Evolutionary conservation across 2,113 vertebrate species (phyloP).

Genomic region (Ammodytes dubius): DNA sequence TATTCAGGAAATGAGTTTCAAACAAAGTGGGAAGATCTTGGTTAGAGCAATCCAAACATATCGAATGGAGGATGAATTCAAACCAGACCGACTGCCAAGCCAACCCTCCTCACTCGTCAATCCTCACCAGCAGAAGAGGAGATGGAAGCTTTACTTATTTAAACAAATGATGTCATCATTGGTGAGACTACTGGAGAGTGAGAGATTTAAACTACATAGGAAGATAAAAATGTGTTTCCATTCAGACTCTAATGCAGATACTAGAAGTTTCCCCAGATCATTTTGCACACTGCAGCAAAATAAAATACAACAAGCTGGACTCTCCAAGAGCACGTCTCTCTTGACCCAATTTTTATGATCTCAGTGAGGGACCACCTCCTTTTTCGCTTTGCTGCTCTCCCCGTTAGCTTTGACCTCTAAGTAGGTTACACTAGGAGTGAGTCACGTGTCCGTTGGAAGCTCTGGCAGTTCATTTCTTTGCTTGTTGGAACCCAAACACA

Average conservation of each 20-base stretch:
- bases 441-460: slow-evolving; percentile 33
- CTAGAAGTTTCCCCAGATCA: slow-evolving; percentile 42
- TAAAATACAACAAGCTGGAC: slow-evolving; percentile 22
- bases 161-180: slow-evolving; percentile 62
- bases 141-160: slow-evolving; percentile 46
- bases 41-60: slow-evolving; percentile 48
- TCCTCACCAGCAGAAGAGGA: slow-evolving; percentile 29
- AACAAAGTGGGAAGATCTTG: slow-evolving; percentile 58
- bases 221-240: slow-evolving; percentile 54
- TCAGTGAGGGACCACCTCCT: slow-evolving; percentile 51
- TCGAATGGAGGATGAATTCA: slow-evolving; percentile 33
- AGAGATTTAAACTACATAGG: slow-evolving; percentile 22
- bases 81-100: slow-evolving; percentile 41
- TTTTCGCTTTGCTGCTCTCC: slow-evolving; percentile 45
- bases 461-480: slow-evolving; percentile 36
- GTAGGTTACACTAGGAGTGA: slow-evolving; percentile 23
- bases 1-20: slow-evolving; percentile 66
- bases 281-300: slow-evolving; percentile 51
- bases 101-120: slow-evolving; percentile 5
- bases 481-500: slow-evolving; percentile 42
- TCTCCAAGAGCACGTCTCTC: slow-evolving; percentile 56
- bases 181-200: slow-evolving; percentile 28
- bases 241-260: slow-evolving; percentile 36
- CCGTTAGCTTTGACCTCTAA: slow-evolving; percentile 62
- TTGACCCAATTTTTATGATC: slow-evolving; percentile 67